These are phyloP conservation scores for Rhinogobio ventralis DNA, from an alignment of 2,797 vertebrate species.

Conservation along the genomic window DNA sequence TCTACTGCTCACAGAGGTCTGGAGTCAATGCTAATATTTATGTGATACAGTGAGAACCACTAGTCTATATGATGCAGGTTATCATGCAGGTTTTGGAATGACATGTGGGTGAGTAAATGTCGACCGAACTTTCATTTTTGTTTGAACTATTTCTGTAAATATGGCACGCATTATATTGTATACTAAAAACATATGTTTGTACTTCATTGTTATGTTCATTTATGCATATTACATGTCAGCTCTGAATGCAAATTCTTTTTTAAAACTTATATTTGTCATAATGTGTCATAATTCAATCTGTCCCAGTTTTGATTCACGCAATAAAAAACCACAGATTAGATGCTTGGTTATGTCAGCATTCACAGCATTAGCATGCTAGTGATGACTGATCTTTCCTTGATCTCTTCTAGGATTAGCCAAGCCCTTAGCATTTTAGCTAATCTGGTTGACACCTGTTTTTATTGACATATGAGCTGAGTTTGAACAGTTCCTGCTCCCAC, in stretches of 20 bases:
- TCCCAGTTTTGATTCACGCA: neutral
- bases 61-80: too few relatives aligned
- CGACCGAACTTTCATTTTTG: neutral
- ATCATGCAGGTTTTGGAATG: neutral
- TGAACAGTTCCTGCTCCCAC: constrained; percentile 57
- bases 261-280: neutral
- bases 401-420: constrained; percentile 77
- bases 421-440: constrained; percentile 79
- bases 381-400: constrained; percentile 69
- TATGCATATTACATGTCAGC: neutral
- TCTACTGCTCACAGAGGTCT: constrained; percentile 1
- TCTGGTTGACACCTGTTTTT: constrained; percentile 84
- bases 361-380: constrained; percentile 75
- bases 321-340: neutral
- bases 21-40: constrained; percentile 14
- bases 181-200: neutral
- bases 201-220: neutral
- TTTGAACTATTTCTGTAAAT: neutral
- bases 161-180: neutral
- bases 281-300: neutral
- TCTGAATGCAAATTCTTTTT: constrained; percentile 13
- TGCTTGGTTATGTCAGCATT: constrained; percentile 4
- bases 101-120: neutral
- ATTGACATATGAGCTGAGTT: constrained; percentile 78
- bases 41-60: neutral